phyloP scores from a whole-genome alignment of 2,113 vertebrate genomes.

The Paedocypris sp. region DNA sequence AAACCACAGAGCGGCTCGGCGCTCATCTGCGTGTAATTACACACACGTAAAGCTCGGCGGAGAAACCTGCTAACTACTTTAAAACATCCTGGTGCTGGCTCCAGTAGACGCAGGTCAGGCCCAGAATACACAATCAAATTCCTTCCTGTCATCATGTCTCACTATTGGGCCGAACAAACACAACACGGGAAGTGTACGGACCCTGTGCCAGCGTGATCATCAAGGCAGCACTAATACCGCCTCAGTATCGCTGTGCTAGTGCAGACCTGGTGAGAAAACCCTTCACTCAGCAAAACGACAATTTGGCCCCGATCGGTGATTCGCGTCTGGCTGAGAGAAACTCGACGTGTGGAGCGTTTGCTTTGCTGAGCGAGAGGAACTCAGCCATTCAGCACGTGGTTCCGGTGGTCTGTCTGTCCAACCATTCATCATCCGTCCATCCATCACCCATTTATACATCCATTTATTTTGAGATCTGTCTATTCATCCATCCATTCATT shows the following conservation, averaged over 20 bases:
- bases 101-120: constrained; percentile 1
- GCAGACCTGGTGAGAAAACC: neutral
- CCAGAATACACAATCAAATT: constrained; percentile 16
- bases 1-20: constrained; percentile 30
- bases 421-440: no score
- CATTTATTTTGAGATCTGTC: no score
- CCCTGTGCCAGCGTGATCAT: neutral
- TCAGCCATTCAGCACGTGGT: no score
- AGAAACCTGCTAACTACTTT: constrained; percentile 25
- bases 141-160: constrained; percentile 13
- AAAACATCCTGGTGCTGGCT: constrained; percentile 26
- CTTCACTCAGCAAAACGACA: neutral
- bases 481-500: no score
- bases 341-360: no score
- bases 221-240: constrained; percentile 11
- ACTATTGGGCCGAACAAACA: constrained; percentile 15
- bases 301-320: neutral
- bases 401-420: no score
- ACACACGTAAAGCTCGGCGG: constrained; percentile 21
- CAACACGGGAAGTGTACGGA: neutral
- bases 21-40: constrained; percentile 30
- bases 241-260: neutral
- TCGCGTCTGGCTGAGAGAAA: neutral
- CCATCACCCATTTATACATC: no score
- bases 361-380: neutral